phyloP scores from a whole-genome alignment of 1,140 invertebrate species.

The Rhynchophorus ferrugineus region DNA sequence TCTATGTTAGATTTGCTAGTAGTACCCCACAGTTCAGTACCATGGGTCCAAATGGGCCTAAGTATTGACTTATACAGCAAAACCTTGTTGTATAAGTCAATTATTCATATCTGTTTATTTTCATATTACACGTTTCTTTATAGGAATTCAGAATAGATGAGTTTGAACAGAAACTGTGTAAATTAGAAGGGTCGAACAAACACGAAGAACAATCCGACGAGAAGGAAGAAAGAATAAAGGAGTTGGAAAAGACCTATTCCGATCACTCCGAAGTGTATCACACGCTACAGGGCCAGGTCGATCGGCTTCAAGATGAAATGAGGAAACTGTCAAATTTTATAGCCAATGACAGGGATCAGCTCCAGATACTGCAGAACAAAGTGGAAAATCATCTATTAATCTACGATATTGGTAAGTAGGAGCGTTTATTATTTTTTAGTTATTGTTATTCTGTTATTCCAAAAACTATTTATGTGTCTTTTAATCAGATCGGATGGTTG shows the following conservation, averaged over 20 bases:
- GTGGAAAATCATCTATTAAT: constrained; percentile 38
- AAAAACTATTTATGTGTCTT: too few species aligned
- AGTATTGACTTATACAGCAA: too few species aligned
- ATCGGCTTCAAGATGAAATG: constrained; percentile 48
- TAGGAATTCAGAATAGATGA: constrained; percentile 33
- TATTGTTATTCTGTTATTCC: too few species aligned
- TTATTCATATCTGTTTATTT: too few species aligned
- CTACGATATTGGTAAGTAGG: constrained; percentile 45
- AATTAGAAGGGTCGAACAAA: constrained; percentile 24
- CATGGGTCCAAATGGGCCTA: too few species aligned
- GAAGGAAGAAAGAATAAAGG: constrained; percentile 40
- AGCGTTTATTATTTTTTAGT: background rate
- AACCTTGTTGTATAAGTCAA: too few species aligned
- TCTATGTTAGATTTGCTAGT: too few species aligned
- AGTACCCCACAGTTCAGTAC: too few species aligned
- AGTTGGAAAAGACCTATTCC: constrained; percentile 40
- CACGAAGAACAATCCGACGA: constrained; percentile 35
- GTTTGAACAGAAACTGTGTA: constrained; percentile 27
- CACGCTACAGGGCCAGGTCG: constrained; percentile 45
- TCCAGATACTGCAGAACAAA: constrained; percentile 34
- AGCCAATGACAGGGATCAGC: constrained; percentile 36
- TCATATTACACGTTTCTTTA: constrained; percentile 5
- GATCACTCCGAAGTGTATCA: constrained; percentile 37
- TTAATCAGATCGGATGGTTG: too few species aligned
- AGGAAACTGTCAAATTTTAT: constrained; percentile 41